Evolutionary conservation across 1,140 invertebrate genomes (phyloP), one percentile per base, ranked within the genome.

Genomic region (Pissodes strobi): DNA sequence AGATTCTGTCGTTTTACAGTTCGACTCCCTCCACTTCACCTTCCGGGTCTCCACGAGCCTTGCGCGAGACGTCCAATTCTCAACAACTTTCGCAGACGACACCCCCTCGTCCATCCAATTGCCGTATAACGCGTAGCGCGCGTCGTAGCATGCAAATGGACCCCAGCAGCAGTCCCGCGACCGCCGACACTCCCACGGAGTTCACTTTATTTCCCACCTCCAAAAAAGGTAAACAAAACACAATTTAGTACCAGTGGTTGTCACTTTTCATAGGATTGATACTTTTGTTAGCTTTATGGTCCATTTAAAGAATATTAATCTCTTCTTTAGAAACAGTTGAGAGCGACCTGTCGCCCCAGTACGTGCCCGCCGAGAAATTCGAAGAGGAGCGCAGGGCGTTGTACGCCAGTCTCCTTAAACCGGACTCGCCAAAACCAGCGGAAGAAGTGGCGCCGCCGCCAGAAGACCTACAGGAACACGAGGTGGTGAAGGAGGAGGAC

Each of bases 351-450:
- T 78, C 76, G 0, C 77, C 77, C 6, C 75, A 79, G 52, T 79
- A 79, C 61, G 77, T 79, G 15, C 76, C 77, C 1, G 76, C 77
- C 1, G 77, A 79, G 48, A 78, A 78, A 55, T 79, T 77, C 57
- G 77, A 79, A 59, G 45, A 75, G 23, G 77, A 79, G 63, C 58
- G 77, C 4, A 72, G 72, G 48, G 77, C 77, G 0, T 67, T 78
- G 65, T 75, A 79, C 48, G 77, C 75, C 43, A 78, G 73, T 67
- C 58, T 79, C 48, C 55, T 78, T 22, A 70, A 71, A 25, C 70
- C 73, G n/a, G 68, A 67, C 60, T 71, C 69, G 8, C 69, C 70
- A 3, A 49, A 63, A 55, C 18, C 69, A 10, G 68, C 65, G 51
- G 45, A 41, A 61, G 13, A 38, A n/a, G 37, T 9, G 19, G 5